Percentiles rank a stretch among this genome's conserved stretches.
phyloP scores from a whole-genome alignment of 2,888 invertebrate species.

The Protula sp. region DNA sequence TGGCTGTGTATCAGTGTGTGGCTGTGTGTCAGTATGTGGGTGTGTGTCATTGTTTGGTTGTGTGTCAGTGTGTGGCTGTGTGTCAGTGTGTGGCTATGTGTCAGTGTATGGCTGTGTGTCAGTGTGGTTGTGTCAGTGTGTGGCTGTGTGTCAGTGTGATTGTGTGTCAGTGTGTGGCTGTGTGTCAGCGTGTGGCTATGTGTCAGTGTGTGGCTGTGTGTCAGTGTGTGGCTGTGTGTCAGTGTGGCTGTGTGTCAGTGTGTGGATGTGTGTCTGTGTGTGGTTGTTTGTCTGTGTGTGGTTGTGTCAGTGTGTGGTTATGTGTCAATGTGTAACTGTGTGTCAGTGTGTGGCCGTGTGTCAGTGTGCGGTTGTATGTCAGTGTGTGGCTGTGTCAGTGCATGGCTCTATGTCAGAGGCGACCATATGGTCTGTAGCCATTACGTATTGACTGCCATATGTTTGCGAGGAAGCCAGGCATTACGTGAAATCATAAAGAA shows the following conservation, averaged over 20 bases:
- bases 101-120: slow-evolving; percentile 4
- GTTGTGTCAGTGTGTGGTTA: slow-evolving; percentile 5
- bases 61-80: too few species aligned
- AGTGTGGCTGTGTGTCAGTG: slow-evolving; percentile 6
- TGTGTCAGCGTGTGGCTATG: slow-evolving; percentile 4
- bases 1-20: too few species aligned
- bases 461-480: too few species aligned
- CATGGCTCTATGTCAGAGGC: too few species aligned
- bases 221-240: background rate
- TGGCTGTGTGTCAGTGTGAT: slow-evolving; percentile 4
- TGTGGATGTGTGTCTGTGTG: slow-evolving; percentile 6
- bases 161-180: slow-evolving; percentile 5
- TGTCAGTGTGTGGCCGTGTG: too few species aligned
- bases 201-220: slow-evolving; percentile 4
- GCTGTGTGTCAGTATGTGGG: too few species aligned
- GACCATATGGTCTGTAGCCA: too few species aligned
- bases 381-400: too few species aligned
- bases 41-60: background rate
- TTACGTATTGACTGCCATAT: too few species aligned
- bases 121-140: slow-evolving; percentile 5
- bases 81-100: slow-evolving; percentile 5
- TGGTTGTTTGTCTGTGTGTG: slow-evolving; percentile 7
- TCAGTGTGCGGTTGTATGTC: too few species aligned
- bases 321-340: too few species aligned
- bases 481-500: too few species aligned